phyloP scores from a whole-genome alignment of 2,797 vertebrate genomes.

The Cynodonichthys magdalenae region DNA sequence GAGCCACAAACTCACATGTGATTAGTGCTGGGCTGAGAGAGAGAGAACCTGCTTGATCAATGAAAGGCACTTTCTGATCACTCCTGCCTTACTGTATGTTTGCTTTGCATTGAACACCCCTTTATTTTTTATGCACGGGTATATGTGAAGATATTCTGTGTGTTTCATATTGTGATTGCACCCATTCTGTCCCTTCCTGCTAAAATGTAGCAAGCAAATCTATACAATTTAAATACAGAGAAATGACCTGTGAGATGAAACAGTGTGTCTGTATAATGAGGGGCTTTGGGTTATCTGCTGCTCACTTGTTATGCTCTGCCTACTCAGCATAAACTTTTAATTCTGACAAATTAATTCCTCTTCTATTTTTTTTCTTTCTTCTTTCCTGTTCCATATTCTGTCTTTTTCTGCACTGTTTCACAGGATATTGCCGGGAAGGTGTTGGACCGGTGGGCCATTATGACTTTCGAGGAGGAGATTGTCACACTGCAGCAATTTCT shows the following conservation, averaged over 20 bases:
- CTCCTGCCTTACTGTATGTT: constrained; percentile 25
- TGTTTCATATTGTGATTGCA: background rate
- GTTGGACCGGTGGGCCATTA: constrained; percentile 96
- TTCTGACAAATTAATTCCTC: constrained; percentile 8
- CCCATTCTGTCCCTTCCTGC: constrained; percentile 20
- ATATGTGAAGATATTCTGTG: background rate
- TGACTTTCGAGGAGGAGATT: constrained; percentile 96
- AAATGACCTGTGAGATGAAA: constrained; percentile 78
- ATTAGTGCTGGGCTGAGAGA: constrained; percentile 85
- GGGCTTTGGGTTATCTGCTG: constrained; percentile 48
- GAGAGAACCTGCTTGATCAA: constrained; percentile 81
- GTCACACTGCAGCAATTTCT: constrained; percentile 96
- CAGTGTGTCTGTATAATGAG: constrained; percentile 67
- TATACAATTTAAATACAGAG: constrained; percentile 84
- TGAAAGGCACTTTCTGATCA: constrained; percentile 84
- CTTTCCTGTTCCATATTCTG: background rate
- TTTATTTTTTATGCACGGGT: constrained; percentile 28
- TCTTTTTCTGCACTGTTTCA: constrained; percentile 18
- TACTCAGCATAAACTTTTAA: constrained; percentile 48
- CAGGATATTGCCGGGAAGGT: constrained; percentile 97
- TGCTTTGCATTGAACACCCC: constrained; percentile 19
- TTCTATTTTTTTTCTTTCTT: constrained; percentile 13
- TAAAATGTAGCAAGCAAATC: constrained; percentile 74
- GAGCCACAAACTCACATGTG: constrained; percentile 88
- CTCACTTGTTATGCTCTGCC: constrained; percentile 21